Conservation (phyloP, 2,888 invertebrate species). For the Crossocerus cetratus region DNA sequence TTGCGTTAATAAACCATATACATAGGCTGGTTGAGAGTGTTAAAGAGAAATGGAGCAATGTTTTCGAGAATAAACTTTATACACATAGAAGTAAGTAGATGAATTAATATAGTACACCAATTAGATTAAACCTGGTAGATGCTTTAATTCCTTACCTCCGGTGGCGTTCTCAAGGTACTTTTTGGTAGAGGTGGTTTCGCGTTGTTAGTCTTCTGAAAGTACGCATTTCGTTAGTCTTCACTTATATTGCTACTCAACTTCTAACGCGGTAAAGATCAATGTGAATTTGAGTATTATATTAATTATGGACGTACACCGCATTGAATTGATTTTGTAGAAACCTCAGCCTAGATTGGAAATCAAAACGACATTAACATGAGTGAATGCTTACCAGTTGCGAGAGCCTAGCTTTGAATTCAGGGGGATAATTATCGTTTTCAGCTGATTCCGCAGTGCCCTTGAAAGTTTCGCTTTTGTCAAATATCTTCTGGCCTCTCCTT, state of each 20-base stretch:
- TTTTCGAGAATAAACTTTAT: no score
- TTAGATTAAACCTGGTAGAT: background rate
- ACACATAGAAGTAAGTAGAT: background rate
- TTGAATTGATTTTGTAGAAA: no score
- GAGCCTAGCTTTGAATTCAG: slow-evolving; percentile 71
- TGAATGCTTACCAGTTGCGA: slow-evolving; percentile 68
- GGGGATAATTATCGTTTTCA: slow-evolving; percentile 72
- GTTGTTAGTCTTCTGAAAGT: slow-evolving; percentile 66
- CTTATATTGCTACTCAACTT: no score
- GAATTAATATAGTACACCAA: background rate
- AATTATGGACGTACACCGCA: no score
- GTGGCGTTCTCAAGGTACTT: slow-evolving; percentile 36
- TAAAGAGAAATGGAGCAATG: background rate
- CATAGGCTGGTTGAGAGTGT: background rate
- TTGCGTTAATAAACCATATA: background rate
- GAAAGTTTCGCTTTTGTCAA: slow-evolving; percentile 44
- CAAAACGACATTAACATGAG: background rate
- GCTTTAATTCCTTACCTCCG: slow-evolving; percentile 57
- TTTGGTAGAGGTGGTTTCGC: slow-evolving; percentile 49
- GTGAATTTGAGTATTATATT: no score
- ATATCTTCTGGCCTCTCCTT: slow-evolving; percentile 63
- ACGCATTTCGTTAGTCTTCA: slow-evolving; percentile 36
- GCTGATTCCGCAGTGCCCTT: slow-evolving; percentile 46
- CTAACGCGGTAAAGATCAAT: no score
- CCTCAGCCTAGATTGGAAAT: background rate